phyloP scores from a whole-genome alignment of 1,140 invertebrate species.

The Lasaia peninsularis region DNA sequence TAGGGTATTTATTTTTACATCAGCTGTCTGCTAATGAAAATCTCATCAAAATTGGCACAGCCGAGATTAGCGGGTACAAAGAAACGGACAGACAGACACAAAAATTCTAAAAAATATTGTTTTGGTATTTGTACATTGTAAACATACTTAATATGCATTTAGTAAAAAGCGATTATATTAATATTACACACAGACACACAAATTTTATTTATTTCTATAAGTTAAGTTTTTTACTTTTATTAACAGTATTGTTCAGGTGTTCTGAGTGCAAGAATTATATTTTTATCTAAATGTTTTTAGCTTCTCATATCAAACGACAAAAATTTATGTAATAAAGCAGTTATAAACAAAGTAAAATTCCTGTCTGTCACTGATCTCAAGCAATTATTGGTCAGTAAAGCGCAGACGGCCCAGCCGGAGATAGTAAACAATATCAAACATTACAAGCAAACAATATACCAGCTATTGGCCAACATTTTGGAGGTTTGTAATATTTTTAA shows the following conservation, averaged over 20 bases:
- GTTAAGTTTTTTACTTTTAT: no score
- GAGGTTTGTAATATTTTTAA: constrained; percentile 37
- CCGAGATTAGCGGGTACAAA: no score
- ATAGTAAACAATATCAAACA: constrained; percentile 31
- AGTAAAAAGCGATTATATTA: no score
- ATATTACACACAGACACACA: no score
- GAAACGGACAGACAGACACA: no score
- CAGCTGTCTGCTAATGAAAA: no score
- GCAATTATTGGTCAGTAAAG: constrained; percentile 33
- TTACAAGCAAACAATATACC: constrained; percentile 35
- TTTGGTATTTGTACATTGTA: no score
- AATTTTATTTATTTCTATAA: no score
- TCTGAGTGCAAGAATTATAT: neutral
- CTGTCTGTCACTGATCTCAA: constrained; percentile 35
- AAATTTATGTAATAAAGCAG: constrained; percentile 61
- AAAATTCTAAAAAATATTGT: no score
- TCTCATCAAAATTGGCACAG: no score
- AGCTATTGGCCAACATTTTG: constrained; percentile 56
- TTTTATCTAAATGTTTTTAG: constrained; percentile 25
- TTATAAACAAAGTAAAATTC: constrained; percentile 45
- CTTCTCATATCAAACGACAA: constrained; percentile 62
- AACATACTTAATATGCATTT: no score
- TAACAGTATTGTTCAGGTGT: neutral
- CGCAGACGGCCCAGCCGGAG: constrained; percentile 33
- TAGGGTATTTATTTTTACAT: no score